These are phyloP conservation scores for Meta bourneti DNA, from an alignment of 2,888 invertebrate species.

Conservation along the genomic window DNA sequence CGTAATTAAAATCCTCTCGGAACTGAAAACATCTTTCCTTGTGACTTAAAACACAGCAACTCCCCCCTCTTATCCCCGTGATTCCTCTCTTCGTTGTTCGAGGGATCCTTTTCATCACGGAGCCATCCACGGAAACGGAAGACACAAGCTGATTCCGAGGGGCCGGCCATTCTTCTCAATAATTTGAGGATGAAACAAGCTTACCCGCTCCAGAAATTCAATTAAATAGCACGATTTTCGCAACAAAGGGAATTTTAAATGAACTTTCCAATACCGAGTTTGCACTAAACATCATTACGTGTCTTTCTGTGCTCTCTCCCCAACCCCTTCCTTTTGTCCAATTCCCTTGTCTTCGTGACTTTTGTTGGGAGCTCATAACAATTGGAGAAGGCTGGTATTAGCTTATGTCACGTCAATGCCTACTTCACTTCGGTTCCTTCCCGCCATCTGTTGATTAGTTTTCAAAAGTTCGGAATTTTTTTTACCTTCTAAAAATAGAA, in stretches of 20 bases:
- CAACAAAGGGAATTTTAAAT: constrained; percentile 65
- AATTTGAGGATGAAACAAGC: constrained; percentile 22
- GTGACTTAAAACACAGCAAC: too few relatives aligned
- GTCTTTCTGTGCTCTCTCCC: background rate
- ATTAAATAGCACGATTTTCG: constrained; percentile 50
- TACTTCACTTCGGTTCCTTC: background rate
- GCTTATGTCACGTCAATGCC: background rate
- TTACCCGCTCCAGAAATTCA: constrained; percentile 37
- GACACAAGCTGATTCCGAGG: too few relatives aligned
- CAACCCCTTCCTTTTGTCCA: background rate
- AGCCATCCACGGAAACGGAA: too few relatives aligned
- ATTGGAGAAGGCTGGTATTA: background rate
- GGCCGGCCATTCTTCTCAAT: constrained; percentile 14
- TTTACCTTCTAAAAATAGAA: too few relatives aligned
- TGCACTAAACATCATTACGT: constrained; percentile 21
- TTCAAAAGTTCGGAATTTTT: too few relatives aligned
- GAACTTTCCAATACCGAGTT: constrained; percentile 17
- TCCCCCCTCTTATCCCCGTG: too few relatives aligned
- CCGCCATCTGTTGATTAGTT: background rate
- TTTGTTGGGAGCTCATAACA: background rate
- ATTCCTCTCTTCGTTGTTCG: too few relatives aligned
- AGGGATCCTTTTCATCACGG: too few relatives aligned
- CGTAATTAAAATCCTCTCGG: too few relatives aligned
- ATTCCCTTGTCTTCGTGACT: background rate
- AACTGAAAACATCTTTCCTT: too few relatives aligned